A percentile compares a stretch with the other conserved stretches of the same genome.
Evolutionary conservation across 2,888 invertebrate genomes (phyloP).

Genomic region (Beris morrisii): DNA sequence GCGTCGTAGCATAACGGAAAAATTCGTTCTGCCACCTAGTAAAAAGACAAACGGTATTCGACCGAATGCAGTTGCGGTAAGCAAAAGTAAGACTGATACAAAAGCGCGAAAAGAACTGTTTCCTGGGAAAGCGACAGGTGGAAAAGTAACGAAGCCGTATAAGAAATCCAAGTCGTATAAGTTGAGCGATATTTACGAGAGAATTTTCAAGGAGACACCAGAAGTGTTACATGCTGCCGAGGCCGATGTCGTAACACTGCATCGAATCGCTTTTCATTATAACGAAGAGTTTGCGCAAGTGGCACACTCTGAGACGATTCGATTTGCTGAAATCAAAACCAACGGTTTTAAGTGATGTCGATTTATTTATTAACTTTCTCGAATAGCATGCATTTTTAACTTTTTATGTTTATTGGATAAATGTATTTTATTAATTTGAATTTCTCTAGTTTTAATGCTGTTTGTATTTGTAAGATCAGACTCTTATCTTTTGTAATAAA

Average conservation of each 20-base stretch:
- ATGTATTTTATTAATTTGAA: no score
- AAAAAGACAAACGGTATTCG: conserved; percentile 12
- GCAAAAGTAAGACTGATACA: not conserved
- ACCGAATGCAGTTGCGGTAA: not conserved
- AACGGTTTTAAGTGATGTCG: not conserved
- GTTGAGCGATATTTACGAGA: conserved; percentile 60
- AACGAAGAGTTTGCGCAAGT: conserved; percentile 64
- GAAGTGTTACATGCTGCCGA: conserved; percentile 67
- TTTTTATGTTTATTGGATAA: no score
- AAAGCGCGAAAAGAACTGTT: conserved; percentile 37
- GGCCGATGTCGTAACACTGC: conserved; percentile 66
- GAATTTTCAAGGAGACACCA: conserved; percentile 58
- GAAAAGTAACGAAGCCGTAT: conserved; percentile 9
- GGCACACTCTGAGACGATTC: conserved; percentile 48
- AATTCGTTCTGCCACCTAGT: not conserved
- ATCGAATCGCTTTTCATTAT: conserved; percentile 62
- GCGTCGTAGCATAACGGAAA: conserved; percentile 43
- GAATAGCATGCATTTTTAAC: no score
- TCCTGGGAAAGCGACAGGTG: conserved; percentile 29
- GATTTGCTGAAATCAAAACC: conserved; percentile 41
- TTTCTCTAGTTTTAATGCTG: no score
- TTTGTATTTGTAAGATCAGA: no score
- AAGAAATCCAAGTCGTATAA: conserved; percentile 55
- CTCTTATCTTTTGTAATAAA: no score
- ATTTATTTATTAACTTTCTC: no score